Base-by-base conservation (phyloP, 2,113 vertebrate species). In the Boleophthalmus pectinirostris region DNA sequence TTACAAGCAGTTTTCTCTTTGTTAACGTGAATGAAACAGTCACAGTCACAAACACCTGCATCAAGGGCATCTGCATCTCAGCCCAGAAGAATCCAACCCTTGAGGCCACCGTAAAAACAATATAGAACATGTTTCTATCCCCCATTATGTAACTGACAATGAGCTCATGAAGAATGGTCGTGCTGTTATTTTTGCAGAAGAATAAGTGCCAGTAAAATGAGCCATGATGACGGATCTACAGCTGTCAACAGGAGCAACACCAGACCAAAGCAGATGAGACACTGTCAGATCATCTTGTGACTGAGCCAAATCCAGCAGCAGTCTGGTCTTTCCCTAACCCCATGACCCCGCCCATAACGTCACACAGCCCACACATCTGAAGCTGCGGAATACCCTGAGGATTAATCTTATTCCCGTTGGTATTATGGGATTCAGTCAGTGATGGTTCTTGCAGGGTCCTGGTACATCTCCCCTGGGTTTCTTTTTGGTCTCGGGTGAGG, bases 221-320 rank as follows among this genome's bases (percentile, higher is more conserved):
- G 38, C n/a, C 7, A 68, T 14, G 82, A 45, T 74, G 82, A 78
- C 9, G 7, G 77, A 80, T 78, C 24, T 66, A 57, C 33, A 57
- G 53, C 15, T 25, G 13, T 24, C 20, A 74, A 73, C 51, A 54
- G 75, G 53, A 71, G 70, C 71, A 25, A 51, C 25, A 47, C 18
- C 10, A 11, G 56, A 16, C 24, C 23, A 46, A 10, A 12, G 70
- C 65, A 53, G 70, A 65, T 73, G 67, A 70, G 54, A 25, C 29
- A 18, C 14, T 12, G 18, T 1, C 5, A 25, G 18, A n/a, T 78
- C 24, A 65, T 35, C 47, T 69, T 86, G 85, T 85, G 63, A 16
- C 47, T 0, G 24, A 0, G 81, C 87, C 81, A 83, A 66, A 74
- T 63, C 65, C 88, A 90, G 89, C 73, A 84, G 69, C 38, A 45